These are phyloP conservation scores for Lasioglossum albipes DNA, from an alignment of 1,140 invertebrate genomes.

Conservation along the genomic window DNA sequence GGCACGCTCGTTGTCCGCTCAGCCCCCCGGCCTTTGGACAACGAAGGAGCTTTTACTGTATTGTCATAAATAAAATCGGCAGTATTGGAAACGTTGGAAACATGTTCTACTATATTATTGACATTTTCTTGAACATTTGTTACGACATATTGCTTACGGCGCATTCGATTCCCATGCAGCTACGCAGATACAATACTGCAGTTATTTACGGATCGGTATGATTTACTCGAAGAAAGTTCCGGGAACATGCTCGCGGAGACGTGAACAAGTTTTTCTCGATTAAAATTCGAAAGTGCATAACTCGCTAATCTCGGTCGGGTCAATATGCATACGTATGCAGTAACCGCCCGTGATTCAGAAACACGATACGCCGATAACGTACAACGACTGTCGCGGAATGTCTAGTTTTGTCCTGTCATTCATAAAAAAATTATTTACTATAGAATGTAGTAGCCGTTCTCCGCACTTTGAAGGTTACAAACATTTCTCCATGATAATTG, in stretches of 20 bases:
- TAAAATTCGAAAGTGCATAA: constrained; percentile 23
- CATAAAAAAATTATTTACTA: background rate
- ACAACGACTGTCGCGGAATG: background rate
- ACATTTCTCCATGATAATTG: too few relatives aligned
- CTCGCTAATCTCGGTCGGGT: background rate
- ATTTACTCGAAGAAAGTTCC: constrained; percentile 20
- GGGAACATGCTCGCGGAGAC: constrained; percentile 2
- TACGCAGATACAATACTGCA: background rate
- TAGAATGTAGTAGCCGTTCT: too few relatives aligned
- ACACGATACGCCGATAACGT: background rate
- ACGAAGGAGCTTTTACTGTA: too few relatives aligned
- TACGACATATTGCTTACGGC: background rate
- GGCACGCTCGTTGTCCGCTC: too few relatives aligned
- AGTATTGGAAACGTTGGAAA: too few relatives aligned
- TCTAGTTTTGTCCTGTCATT: background rate
- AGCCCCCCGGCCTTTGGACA: too few relatives aligned
- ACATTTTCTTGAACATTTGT: too few relatives aligned
- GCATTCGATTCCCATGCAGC: too few relatives aligned
- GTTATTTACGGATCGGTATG: background rate
- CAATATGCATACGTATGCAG: constrained; percentile 1
- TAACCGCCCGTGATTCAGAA: background rate
- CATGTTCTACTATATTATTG: too few relatives aligned
- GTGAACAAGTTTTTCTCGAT: constrained; percentile 23
- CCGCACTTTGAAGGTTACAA: too few relatives aligned
- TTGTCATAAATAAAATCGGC: too few relatives aligned